Evolutionary conservation across 2,113 vertebrate genomes (phyloP), one percentile per base, ranked within the genome.

Genomic region (Mugil cephalus): DNA sequence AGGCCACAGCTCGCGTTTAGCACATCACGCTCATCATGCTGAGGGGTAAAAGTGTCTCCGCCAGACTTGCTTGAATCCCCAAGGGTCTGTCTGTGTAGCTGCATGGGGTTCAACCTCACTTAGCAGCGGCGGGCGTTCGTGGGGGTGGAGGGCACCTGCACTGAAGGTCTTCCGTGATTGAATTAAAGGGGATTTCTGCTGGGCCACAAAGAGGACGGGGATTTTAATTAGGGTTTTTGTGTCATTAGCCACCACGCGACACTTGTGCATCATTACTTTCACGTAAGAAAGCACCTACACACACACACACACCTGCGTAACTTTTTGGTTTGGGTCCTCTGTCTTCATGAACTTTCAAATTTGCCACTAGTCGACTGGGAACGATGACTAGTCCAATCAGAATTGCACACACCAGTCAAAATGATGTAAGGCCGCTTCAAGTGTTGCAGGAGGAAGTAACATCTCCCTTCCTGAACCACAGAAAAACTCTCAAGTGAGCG

Each of bases 61-160:
- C 61, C 40, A 74, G 48, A 61, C 38, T 30, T 4, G 18, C 17
- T 36, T 54, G 47, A 84, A 70, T 77, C 19, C 75, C 76, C 39
- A 0, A 30, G 52, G 67, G 78, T 79, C 42, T 14, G 10, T 11
- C 59, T 78, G 17, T 62, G 52, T 58, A 72, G 55, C 58, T 34
- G 14, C 38, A 19, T 14, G 56, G 46, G n/a, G 14, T 61, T 64
- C 54, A 60, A 39, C 5, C 38, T 58, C 55, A 42, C 55, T 79
- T 53, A 68, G 51, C 51, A 48, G 46, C 42, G 48, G 72, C 79
- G 79, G 72, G 75, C 84, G 74, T 74, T 79, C 30, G n/a, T 69
- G 19, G 7, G 48, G 24, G 21, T n/a, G n/a, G n/a, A n/a, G n/a
- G 74, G 35, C 69, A 82, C 65, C 77, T 84, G 72, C 80, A 77